These are phyloP conservation scores for Chanos chanos DNA, from an alignment of 2,797 vertebrate genomes.

Conservation along the genomic window DNA sequence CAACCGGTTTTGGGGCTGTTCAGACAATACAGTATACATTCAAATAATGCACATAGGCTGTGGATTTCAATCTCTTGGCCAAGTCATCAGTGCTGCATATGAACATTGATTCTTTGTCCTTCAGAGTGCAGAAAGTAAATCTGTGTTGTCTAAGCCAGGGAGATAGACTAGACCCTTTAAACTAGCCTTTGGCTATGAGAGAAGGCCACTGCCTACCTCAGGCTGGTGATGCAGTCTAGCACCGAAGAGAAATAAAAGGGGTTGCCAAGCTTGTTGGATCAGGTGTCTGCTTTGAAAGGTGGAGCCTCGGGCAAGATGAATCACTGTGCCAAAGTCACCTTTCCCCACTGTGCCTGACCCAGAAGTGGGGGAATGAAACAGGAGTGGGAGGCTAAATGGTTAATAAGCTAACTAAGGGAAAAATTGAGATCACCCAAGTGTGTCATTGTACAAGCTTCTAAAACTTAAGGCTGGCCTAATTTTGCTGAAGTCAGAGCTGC, in stretches of 20 bases:
- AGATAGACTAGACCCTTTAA: constrained; percentile 6
- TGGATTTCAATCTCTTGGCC: background rate
- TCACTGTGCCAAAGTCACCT: constrained; percentile 39
- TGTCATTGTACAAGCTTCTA: constrained; percentile 9
- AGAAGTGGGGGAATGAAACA: constrained; percentile 19
- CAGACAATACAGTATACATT: background rate
- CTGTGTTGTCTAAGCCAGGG: background rate
- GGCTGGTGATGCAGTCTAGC: background rate
- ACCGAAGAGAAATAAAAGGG: constrained; percentile 17
- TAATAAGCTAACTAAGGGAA: constrained; percentile 1
- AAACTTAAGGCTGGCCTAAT: constrained; percentile 11
- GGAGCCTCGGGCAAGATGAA: constrained; percentile 34
- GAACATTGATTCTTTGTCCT: constrained; percentile 1
- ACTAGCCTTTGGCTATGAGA: background rate
- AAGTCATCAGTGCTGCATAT: background rate
- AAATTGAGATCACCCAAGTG: constrained; percentile 2
- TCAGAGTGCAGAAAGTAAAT: background rate
- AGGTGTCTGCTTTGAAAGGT: constrained; percentile 29
- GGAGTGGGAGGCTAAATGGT: constrained; percentile 18
- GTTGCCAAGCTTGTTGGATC: background rate
- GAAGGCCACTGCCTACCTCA: background rate
- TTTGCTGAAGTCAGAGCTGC: background rate
- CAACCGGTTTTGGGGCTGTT: no score
- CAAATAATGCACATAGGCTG: background rate
- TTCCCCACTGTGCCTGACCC: constrained; percentile 28